Conservation (phyloP, 2,113 vertebrate genomes). For the Tupaia chinensis region DNA sequence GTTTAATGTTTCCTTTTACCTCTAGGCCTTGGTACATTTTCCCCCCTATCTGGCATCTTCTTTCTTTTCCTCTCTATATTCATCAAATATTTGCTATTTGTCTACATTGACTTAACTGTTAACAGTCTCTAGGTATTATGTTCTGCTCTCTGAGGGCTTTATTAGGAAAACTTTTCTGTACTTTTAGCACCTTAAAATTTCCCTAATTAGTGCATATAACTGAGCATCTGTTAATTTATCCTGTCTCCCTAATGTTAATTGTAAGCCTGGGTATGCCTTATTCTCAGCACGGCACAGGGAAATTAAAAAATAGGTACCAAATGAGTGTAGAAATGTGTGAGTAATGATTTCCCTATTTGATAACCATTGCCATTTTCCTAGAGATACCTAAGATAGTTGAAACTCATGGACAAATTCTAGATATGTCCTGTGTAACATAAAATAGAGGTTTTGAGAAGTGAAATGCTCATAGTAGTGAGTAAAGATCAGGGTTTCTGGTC, state of each 20-base stretch:
- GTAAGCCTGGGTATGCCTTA: background rate
- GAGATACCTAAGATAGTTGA: background rate
- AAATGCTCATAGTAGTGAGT: background rate
- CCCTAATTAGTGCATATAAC: background rate
- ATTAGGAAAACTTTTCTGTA: background rate
- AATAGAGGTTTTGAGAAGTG: background rate
- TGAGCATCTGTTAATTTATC: conserved; percentile 13
- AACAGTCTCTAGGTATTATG: background rate
- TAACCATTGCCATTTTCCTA: background rate
- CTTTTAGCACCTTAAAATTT: background rate
- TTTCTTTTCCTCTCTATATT: conserved; percentile 4
- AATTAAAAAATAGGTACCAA: conserved; percentile 11
- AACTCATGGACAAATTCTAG: background rate
- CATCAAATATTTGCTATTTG: background rate
- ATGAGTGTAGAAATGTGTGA: conserved; percentile 14
- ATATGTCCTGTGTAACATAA: background rate
- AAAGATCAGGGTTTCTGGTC: background rate
- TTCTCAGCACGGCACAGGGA: background rate
- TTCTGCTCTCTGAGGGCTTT: background rate
- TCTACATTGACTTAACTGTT: background rate
- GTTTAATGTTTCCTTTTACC: background rate
- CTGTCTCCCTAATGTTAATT: background rate
- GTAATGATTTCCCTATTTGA: conserved; percentile 17
- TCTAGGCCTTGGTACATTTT: background rate
- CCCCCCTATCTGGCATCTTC: background rate